Evolutionary conservation across 2,113 vertebrate species (phyloP).

Genomic region (Synchiropus splendidus): DNA sequence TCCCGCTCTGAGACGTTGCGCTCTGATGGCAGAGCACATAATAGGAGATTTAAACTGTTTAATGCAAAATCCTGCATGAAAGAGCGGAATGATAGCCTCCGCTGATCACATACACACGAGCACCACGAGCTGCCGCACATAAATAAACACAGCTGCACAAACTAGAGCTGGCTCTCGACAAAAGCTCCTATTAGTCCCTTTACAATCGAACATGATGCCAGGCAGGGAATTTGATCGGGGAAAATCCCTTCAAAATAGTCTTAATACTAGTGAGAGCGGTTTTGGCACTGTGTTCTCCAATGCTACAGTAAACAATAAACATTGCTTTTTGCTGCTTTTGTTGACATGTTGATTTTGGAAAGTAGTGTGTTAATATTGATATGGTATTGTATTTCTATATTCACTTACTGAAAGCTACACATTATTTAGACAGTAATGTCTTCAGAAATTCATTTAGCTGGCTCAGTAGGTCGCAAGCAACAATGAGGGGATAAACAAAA

Average conservation of each 20-base stretch:
- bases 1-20: conserved; percentile 15
- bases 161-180: conserved; percentile 17
- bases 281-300: conserved; percentile 12
- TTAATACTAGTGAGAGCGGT: conserved; percentile 9
- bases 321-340: too few relatives aligned
- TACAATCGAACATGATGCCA: conserved; percentile 10
- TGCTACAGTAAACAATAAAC: background rate
- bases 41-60: conserved; percentile 48
- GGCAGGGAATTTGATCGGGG: conserved; percentile 10
- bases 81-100: conserved; percentile 19
- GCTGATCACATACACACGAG: background rate
- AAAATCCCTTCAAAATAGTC: conserved; percentile 19
- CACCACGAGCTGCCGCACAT: conserved; percentile 18
- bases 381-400: too few relatives aligned
- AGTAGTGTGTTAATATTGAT: too few relatives aligned
- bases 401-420: too few relatives aligned
- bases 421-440: too few relatives aligned
- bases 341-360: conserved; percentile 9
- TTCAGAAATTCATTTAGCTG: too few relatives aligned
- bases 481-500: too few relatives aligned
- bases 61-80: conserved; percentile 28
- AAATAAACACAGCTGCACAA: conserved; percentile 15
- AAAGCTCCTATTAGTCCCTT: conserved; percentile 25
- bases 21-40: conserved; percentile 26
- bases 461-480: too few relatives aligned